Conservation (phyloP, 2,888 invertebrate genomes). For the Chrysopilus asiliformis region DNA sequence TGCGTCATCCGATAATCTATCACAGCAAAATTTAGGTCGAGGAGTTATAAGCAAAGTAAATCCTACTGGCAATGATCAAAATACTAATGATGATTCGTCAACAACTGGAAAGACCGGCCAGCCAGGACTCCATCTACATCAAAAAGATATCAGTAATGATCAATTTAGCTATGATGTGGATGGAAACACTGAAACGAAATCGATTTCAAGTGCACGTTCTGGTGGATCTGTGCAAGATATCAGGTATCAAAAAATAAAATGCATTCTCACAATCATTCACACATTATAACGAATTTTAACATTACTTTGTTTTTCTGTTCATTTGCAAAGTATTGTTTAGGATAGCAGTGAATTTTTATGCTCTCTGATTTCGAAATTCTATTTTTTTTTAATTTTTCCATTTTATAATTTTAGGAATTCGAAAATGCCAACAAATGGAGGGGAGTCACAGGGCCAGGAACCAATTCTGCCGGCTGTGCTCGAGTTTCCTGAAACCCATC, state of each 20-base stretch:
- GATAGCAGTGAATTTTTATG: too few species aligned
- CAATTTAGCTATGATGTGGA: slow-evolving; percentile 78
- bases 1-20: slow-evolving; percentile 10
- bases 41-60: slow-evolving; percentile 4
- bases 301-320: too few species aligned
- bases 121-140: neutral
- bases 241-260: too few species aligned
- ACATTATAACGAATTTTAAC: too few species aligned
- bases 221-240: slow-evolving; percentile 66
- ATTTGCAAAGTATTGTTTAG: too few species aligned
- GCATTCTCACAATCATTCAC: too few species aligned
- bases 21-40: slow-evolving; percentile 22
- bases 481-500: slow-evolving; percentile 89
- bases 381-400: too few species aligned
- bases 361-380: too few species aligned
- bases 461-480: slow-evolving; percentile 87
- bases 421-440: slow-evolving; percentile 7
- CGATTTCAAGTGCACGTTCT: slow-evolving; percentile 68
- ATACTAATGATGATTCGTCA: slow-evolving; percentile 7
- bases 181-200: slow-evolving; percentile 79
- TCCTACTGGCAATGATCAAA: neutral
- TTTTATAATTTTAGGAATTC: slow-evolving; percentile 4
- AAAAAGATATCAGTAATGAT: slow-evolving; percentile 14
- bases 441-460: slow-evolving; percentile 54
- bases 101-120: neutral